phyloP scores from a whole-genome alignment of 1,140 invertebrate genomes.

The Sarcophaga peregrina region DNA sequence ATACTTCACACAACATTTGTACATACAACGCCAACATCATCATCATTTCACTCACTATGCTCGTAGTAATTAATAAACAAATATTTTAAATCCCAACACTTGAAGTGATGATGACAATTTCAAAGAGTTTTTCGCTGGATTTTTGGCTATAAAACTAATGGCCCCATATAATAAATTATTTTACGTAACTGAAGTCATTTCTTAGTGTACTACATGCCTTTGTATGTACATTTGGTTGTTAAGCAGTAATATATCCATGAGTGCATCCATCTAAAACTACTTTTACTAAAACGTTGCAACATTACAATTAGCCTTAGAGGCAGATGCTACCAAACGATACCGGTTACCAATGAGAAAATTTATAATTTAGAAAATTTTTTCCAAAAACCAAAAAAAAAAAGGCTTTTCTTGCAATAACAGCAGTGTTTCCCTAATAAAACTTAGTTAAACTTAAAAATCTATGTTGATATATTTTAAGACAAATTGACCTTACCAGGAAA shows the following conservation, averaged over 20 bases:
- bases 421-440: not conserved
- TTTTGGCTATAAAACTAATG: not conserved
- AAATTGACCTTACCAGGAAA: too few relatives aligned
- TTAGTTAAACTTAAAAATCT: too few relatives aligned
- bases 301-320: constrained; percentile 11
- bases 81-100: not conserved
- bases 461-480: too few relatives aligned
- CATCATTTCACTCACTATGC: too few relatives aligned
- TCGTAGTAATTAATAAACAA: not conserved
- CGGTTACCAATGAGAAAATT: constrained; percentile 8
- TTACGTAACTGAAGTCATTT: not conserved
- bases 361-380: not conserved
- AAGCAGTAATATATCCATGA: too few relatives aligned
- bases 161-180: not conserved
- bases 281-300: not conserved
- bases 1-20: not conserved
- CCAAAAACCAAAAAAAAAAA: not conserved
- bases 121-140: not conserved
- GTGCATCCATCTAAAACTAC: not conserved
- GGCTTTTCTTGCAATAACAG: not conserved
- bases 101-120: constrained; percentile 10
- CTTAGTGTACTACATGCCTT: too few relatives aligned
- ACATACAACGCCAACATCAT: not conserved
- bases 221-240: too few relatives aligned
- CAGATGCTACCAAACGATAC: constrained; percentile 21